A percentile compares a stretch with the other conserved stretches of the same genome.
These are phyloP conservation scores for Rhizomys pruinosus DNA, from an alignment of 2,113 vertebrate genomes.

Conservation along the genomic window DNA sequence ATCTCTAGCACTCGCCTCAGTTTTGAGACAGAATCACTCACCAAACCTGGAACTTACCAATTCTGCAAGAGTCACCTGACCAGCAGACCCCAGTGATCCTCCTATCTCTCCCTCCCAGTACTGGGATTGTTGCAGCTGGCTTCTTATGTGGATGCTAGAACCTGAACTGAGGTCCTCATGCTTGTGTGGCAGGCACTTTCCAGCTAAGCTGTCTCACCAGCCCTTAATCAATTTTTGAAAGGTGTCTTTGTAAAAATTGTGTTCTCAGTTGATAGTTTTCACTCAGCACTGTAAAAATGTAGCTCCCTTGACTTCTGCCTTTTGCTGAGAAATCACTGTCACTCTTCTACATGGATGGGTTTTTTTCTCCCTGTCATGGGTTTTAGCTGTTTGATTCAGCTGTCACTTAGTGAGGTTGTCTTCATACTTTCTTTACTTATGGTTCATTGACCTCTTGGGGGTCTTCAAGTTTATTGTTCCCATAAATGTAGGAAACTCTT, in stretches of 20 bases:
- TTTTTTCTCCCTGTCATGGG: not conserved
- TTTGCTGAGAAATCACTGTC: not conserved
- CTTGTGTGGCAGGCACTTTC: not conserved
- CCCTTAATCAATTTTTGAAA: not conserved
- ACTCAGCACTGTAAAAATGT: not conserved
- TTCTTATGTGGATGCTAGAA: too few species aligned
- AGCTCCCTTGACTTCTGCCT: not conserved
- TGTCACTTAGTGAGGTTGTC: not conserved
- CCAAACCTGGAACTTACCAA: too few species aligned
- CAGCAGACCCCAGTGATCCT: too few species aligned
- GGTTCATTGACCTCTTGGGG: constrained; percentile 16
- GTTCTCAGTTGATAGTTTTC: not conserved
- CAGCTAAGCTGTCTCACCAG: not conserved
- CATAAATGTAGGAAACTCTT: not conserved
- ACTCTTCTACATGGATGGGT: not conserved
- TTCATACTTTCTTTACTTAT: constrained; percentile 4
- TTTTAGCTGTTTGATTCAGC: constrained; percentile 31
- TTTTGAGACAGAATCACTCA: too few species aligned
- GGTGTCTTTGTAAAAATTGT: not conserved
- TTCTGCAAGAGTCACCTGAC: too few species aligned
- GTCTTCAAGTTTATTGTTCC: constrained; percentile 6
- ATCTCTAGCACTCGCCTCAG: too few species aligned
- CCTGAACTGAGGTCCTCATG: not conserved
- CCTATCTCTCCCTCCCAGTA: too few species aligned
- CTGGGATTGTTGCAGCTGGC: too few species aligned